Evolutionary conservation across 92 coral and sea anemone species (phyloP).

Genomic region (Isaurus tuberculatus): DNA sequence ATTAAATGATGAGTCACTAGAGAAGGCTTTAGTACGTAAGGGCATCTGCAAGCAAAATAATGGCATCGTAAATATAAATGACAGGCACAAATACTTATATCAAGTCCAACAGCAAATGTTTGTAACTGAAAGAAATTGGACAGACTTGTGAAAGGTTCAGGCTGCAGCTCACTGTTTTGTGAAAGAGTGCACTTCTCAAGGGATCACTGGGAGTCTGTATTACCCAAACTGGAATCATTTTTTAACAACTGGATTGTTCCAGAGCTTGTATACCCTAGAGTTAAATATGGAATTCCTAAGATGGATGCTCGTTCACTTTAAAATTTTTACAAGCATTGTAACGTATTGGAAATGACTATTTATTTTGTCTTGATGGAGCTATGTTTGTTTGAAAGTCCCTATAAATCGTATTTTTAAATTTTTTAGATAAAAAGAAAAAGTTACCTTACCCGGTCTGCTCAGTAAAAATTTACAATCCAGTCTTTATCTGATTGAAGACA

Average conservation of each 20-base stretch:
- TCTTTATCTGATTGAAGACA: background rate
- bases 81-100: constrained; percentile 57
- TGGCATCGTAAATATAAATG: constrained; percentile 32
- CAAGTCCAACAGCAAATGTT: constrained; percentile 72
- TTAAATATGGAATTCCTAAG: constrained; percentile 58
- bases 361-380: background rate
- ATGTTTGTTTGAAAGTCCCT: background rate
- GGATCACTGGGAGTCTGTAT: constrained; percentile 55
- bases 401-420: background rate
- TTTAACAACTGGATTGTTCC: constrained; percentile 61
- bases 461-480: background rate
- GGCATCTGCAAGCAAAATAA: constrained; percentile 42
- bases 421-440: background rate
- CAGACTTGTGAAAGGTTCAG: constrained; percentile 66
- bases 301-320: constrained; percentile 44
- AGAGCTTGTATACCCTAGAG: constrained; percentile 58
- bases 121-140: constrained; percentile 69
- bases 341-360: background rate
- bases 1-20: constrained; percentile 49
- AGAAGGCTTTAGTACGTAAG: constrained; percentile 42
- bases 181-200: constrained; percentile 57
- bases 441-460: background rate
- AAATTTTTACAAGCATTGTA: constrained; percentile 2
- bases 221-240: constrained; percentile 48
- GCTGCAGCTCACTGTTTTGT: constrained; percentile 44